Base-by-base conservation (phyloP, 2,888 invertebrate species). In the Uropetala carovei region DNA sequence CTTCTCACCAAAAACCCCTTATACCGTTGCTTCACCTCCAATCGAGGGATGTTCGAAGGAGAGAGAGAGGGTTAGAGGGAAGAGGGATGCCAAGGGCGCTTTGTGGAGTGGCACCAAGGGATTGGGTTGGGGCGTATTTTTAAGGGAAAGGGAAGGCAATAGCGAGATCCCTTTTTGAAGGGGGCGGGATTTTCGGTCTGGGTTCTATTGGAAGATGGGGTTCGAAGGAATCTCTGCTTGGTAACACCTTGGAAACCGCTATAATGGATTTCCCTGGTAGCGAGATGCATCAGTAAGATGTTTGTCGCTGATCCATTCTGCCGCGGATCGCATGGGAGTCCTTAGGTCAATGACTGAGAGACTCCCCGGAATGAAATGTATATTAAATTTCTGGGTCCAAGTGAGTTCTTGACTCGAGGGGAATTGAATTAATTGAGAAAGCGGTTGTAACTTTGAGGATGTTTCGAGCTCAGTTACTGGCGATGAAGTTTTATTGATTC, bases 201-300 rank as follows among this genome's bases (percentile, higher is more conserved):
- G 43, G 43, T 43, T 43, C 43, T 43, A 43, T 43, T 43, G 75
- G 75, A 18, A 27, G 75, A 75, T 75, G 27, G 75, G 75, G 75
- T 75, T 75, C 22, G 27, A 75, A 22, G 75, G 75, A 75, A 75
- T 75, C 75, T 75, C 75, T 75, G 13, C 75, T 27, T 13, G 75
- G 75, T 27, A 75, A 75, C 75, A 75, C 75, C 75, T 75, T 75
- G 27, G 75, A 22, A 75, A 27, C 75, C 75, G 27, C 75, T 27
- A 27, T 75, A 75, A 75, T 75, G 75, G 75, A 27, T 75, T 75
- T 75, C 27, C 75, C 8, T 75, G 27, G 75, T 75, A 75, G 75
- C 75, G 27, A 75, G 75, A 75, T 75, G 75, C 75, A 75, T 75
- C 75, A 75, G 75, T 13, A 75, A 75, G 75, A 75, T 75, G 75